phyloP scores from a whole-genome alignment of 2,888 invertebrate genomes.

The Dione juno region DNA sequence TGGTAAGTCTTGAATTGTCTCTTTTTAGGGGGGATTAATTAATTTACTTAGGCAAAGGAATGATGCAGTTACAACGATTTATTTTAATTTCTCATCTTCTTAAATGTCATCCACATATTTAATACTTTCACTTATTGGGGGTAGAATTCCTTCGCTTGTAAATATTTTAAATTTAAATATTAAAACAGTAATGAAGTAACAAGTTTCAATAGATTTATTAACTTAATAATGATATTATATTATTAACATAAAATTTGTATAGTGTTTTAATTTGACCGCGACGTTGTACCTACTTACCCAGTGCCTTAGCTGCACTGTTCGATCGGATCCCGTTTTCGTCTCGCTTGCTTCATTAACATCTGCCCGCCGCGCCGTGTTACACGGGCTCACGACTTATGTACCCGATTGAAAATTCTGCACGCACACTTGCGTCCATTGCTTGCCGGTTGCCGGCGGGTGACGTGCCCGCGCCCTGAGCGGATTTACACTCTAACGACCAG shows the following conservation, averaged over 20 bases:
- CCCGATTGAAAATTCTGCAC: slow-evolving; percentile 68
- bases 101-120: neutral
- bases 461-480: slow-evolving; percentile 60
- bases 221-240: neutral
- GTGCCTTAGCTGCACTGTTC: slow-evolving; percentile 48
- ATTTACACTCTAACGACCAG: slow-evolving; percentile 63
- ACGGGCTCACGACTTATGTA: slow-evolving; percentile 52
- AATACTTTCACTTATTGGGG: neutral
- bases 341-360: slow-evolving; percentile 70
- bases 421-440: slow-evolving; percentile 61
- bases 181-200: neutral
- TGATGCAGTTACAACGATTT: neutral
- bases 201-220: neutral
- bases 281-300: slow-evolving; percentile 52
- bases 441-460: slow-evolving; percentile 51
- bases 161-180: neutral
- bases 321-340: slow-evolving; percentile 54
- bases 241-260: slow-evolving; percentile 15
- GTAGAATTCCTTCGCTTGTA: neutral
- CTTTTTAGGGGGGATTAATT: neutral
- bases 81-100: neutral
- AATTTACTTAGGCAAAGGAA: neutral
- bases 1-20: slow-evolving; percentile 86
- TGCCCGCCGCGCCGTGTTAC: slow-evolving; percentile 62
- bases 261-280: slow-evolving; percentile 44